phyloP scores from a whole-genome alignment of 2,797 vertebrate species.

The Botia kubotai region DNA sequence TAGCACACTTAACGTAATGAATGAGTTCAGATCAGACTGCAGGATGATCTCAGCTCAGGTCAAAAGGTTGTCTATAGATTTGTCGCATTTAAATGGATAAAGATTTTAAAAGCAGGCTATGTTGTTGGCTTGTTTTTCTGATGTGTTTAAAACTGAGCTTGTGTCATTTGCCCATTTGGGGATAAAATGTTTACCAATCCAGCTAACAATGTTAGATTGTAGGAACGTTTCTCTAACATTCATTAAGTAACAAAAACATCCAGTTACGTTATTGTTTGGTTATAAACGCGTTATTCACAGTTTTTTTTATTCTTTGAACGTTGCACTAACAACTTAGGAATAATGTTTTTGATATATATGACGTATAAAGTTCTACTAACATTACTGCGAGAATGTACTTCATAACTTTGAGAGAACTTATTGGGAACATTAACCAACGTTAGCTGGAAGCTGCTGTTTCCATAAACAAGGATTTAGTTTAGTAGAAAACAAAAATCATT shows the following conservation, averaged over 20 bases:
- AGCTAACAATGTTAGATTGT: too few species aligned
- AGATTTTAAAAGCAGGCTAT: slow-evolving; percentile 38
- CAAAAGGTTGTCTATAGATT: slow-evolving; percentile 68
- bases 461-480: slow-evolving; percentile 14
- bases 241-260: too few species aligned
- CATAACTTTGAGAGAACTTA: too few species aligned
- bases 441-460: not conserved
- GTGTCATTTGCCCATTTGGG: not conserved
- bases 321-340: too few species aligned
- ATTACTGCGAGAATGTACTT: too few species aligned
- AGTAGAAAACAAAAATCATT: slow-evolving; percentile 6
- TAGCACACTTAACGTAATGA: slow-evolving; percentile 73
- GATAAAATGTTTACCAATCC: slow-evolving; percentile 7
- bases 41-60: slow-evolving; percentile 72
- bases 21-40: slow-evolving; percentile 68
- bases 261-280: too few species aligned
- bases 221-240: too few species aligned
- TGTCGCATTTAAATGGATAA: slow-evolving; percentile 55
- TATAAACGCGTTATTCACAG: too few species aligned
- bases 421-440: too few species aligned
- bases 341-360: too few species aligned
- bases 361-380: too few species aligned
- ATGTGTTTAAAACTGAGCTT: slow-evolving; percentile 31
- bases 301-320: too few species aligned
- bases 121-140: slow-evolving; percentile 10